These are phyloP conservation scores for Trichogramma evanescens DNA, from an alignment of 2,888 invertebrate genomes.

Conservation along the genomic window DNA sequence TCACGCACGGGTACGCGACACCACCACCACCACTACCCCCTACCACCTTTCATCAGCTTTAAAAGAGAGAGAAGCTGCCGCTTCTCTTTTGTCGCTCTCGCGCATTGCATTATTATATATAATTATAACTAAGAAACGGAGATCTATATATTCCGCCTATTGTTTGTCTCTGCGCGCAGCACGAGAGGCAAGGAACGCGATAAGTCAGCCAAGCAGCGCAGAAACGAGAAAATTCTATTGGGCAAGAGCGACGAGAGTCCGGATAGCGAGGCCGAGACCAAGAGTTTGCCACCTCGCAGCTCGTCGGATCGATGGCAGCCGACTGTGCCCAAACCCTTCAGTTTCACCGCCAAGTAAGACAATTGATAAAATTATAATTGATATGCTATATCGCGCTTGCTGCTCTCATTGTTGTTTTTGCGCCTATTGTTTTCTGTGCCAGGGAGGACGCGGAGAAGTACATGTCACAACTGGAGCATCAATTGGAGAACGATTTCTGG, in stretches of 20 bases:
- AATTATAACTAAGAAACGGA: neutral
- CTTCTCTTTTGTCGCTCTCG: neutral
- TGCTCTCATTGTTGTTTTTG: neutral
- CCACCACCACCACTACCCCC: neutral
- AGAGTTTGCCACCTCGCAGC: constrained; percentile 38
- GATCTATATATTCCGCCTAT: neutral
- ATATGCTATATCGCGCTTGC: neutral
- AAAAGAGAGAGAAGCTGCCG: neutral
- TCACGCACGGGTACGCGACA: constrained; percentile 34
- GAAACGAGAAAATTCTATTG: constrained; percentile 36
- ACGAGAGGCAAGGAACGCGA: constrained; percentile 32
- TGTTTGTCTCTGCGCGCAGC: neutral
- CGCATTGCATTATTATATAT: neutral
- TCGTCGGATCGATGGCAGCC: constrained; percentile 43
- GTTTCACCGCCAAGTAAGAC: constrained; percentile 61
- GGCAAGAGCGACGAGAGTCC: constrained; percentile 30
- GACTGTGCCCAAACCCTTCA: constrained; percentile 63
- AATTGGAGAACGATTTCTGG: constrained; percentile 29
- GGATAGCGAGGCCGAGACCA: constrained; percentile 39
- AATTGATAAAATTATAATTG: neutral
- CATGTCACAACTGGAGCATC: constrained; percentile 49
- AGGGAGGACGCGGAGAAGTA: constrained; percentile 62
- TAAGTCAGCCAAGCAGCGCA: constrained; percentile 34
- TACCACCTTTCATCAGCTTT: neutral
- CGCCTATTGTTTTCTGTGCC: constrained; percentile 15